phyloP scores from a whole-genome alignment of 2,113 vertebrate species.

The Anthoscopus minutus region DNA sequence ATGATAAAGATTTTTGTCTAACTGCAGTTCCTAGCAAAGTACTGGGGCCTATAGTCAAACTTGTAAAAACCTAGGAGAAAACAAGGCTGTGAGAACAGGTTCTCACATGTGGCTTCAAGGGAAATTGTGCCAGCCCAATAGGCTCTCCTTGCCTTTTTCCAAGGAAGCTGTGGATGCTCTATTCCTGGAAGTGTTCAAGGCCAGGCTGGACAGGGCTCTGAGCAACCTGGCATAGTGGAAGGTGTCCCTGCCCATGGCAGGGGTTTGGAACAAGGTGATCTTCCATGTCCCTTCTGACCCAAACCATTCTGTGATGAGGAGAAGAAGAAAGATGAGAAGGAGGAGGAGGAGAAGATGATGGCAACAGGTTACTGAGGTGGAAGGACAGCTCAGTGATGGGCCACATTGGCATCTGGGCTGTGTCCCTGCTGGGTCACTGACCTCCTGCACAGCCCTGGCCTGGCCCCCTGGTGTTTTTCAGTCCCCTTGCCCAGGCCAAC shows the following conservation, averaged over 20 bases:
- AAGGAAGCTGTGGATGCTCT: not conserved
- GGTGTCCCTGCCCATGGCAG: not conserved
- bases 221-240: not conserved
- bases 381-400: not conserved
- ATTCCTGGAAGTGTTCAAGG: not conserved
- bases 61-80: not conserved
- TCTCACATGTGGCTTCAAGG: not conserved
- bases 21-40: not conserved
- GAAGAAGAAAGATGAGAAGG: not conserved
- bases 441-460: not conserved
- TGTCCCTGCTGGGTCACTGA: not conserved
- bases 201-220: not conserved
- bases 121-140: not conserved
- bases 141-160: not conserved
- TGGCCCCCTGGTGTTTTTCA: not conserved
- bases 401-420: not conserved
- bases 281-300: not conserved
- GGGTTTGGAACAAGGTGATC: too few species aligned
- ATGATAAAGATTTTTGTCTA: not conserved
- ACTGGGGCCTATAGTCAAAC: not conserved
- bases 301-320: not conserved
- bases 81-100: not conserved
- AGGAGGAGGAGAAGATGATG: not conserved
- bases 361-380: not conserved
- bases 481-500: not conserved